Percentiles rank a stretch among this genome's conserved stretches.
phyloP scores from a whole-genome alignment of 2,888 invertebrate genomes.

The Hydrotaea cyrtoneurina region DNA sequence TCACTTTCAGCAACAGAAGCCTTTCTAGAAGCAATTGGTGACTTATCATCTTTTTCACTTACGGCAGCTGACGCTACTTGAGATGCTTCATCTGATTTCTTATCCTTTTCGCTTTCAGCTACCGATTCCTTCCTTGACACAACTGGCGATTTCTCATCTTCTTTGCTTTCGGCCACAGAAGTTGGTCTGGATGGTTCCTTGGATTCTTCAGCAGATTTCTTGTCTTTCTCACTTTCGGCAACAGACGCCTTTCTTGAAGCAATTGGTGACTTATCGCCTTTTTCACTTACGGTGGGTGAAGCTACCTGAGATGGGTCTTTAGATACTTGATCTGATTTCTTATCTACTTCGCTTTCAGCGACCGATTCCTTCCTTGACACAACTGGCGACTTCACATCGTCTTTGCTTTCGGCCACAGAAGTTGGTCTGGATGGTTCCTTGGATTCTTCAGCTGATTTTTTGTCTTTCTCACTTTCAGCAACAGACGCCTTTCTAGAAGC shows the following conservation, averaged over 20 bases:
- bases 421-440: constrained; percentile 28
- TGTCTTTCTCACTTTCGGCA: constrained; percentile 43
- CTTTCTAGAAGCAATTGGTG: constrained; percentile 56
- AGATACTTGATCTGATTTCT: constrained; percentile 22
- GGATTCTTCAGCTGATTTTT: constrained; percentile 33
- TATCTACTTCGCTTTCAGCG: constrained; percentile 29
- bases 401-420: constrained; percentile 51
- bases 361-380: constrained; percentile 54
- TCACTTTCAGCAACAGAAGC: constrained; percentile 58
- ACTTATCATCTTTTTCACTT: constrained; percentile 57
- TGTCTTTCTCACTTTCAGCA: constrained; percentile 48
- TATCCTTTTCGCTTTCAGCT: constrained; percentile 32
- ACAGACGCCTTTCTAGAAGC: constrained; percentile 31
- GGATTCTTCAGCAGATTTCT: constrained; percentile 30
- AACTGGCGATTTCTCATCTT: constrained; percentile 57
- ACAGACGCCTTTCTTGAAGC: constrained; percentile 34
- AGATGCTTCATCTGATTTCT: constrained; percentile 36
- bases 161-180: constrained; percentile 64
- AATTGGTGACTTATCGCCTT: constrained; percentile 55
- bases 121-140: constrained; percentile 62
- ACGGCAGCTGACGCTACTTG: constrained; percentile 36
- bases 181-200: constrained; percentile 45
- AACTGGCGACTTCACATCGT: constrained; percentile 44
- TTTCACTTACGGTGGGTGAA: constrained; percentile 34
- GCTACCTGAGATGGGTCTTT: constrained; percentile 45